Evolutionary conservation across 2,888 invertebrate species (phyloP), one percentile per base, ranked within the genome.

Genomic region (Chymomyza procnemis): DNA sequence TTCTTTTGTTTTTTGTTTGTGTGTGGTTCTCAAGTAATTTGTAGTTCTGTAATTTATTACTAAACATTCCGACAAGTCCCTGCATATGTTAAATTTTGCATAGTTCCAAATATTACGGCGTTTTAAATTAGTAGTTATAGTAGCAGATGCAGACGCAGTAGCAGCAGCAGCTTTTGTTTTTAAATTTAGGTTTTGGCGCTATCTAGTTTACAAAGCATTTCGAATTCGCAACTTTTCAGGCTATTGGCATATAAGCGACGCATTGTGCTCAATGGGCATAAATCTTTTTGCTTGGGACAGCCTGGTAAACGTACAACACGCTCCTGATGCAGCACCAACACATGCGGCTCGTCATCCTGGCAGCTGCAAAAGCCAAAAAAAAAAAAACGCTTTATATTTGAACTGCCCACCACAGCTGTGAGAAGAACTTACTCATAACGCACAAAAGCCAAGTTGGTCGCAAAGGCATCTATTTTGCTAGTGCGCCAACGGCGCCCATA

Each of bases 311-410:
- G 92, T 0, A 96, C 91, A 0, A 93, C 91, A 58, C 92, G 92
- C 89, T 97, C 96, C 91, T 97, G 96, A 85, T 96, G 95, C 76
- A 96, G 90, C 0, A 94, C 92, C 72, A 96, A 89, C 41, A 97
- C 92, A 89, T 56, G 92, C 2, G 88, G 87, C 90, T 74, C 88
- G 69, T 75, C 81, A 34, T 91, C n/a, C 6, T n/a, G 47, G 67
- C 85, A 88, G 9, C 86, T 86, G 55, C 5, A 64, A 66, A 9
- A n/a, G n/a, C 3, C 22, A 52, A 14, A 48, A 30, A 46, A 63
- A 26, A 30, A 4, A 30, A n/a, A 50, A 3, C 4, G 8, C 8
- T 41, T 56, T 26, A 6, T 6, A 26, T 4, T 26, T 26, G n/a
- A 34, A 6, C 12, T 30, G 30, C n/a, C 12, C n/a, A n/a, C n/a